Evolutionary conservation across 2,797 vertebrate genomes (phyloP), one percentile per base, ranked within the genome.

Genomic region (Hoplostethus mediterraneus): DNA sequence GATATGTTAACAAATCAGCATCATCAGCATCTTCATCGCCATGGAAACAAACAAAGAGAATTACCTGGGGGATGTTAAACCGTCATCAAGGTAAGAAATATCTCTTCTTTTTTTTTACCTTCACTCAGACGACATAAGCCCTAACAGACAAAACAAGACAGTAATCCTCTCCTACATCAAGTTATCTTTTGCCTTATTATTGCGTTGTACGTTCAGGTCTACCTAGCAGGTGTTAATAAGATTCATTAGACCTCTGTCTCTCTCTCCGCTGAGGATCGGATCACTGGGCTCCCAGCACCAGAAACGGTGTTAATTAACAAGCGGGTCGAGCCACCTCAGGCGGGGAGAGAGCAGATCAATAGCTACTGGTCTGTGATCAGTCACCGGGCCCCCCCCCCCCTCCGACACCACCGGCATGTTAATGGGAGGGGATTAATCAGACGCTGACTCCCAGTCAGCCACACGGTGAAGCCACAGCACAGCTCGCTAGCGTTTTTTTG

Each of bases 361-460:
- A 90, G 80, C 74, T 64, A 67, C 87, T 77, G 87, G 77, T 89
- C 79, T 88, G 87, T 85, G 90, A 92, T 93, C 89, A 89, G 86
- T 89, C 81, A 88, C 79, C 30, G 9, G 33, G 64, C 68, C 68
- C 33, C 21, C 21, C 21, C 21, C 21, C 33, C 21, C 21, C 21
- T 1, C 21, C 38, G 77, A 62, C 56, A 72, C 75, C 17, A 66
- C 70, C 70, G 66, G 81, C 79, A 80, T 85, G 80, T 77, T 88
- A 91, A 92, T 85, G 84, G 85, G 82, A 70, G 21, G 48, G 76
- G 83, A 87, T 91, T 73, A 67, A 88, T 92, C 89, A 82, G 78
- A 44, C 1, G 30, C 81, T 60, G 83, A 84, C 75, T 76, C 59
- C 31, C 45, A 77, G 62, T 81, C 80, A 75, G 83, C 67, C 72